A percentile compares a stretch with the other conserved stretches of the same genome.
These are phyloP conservation scores for Pachycephala philippinensis DNA, from an alignment of 2,113 vertebrate genomes.

Conservation along the genomic window DNA sequence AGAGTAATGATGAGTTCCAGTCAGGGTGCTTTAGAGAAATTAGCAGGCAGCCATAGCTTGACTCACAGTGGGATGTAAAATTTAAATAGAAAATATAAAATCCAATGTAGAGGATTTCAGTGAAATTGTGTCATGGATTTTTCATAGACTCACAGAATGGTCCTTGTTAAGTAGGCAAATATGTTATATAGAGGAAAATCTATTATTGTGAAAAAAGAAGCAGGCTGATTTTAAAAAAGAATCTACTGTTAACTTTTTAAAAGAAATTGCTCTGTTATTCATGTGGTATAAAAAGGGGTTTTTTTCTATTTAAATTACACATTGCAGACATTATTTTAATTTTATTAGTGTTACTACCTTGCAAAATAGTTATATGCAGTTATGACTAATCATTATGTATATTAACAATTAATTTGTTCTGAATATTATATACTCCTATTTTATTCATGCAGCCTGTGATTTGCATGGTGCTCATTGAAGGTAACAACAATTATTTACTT, in stretches of 20 bases:
- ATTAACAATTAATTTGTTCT: not conserved
- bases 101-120: not conserved
- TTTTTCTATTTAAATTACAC: not conserved
- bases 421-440: not conserved
- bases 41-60: not conserved
- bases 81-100: not conserved
- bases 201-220: not conserved
- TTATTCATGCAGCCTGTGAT: not conserved
- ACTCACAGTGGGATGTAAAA: not conserved
- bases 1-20: conserved; percentile 13
- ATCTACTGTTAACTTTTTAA: not conserved
- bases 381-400: not conserved
- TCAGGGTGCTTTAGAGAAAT: not conserved
- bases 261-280: not conserved
- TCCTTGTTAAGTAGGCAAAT: not conserved
- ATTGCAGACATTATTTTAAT: not conserved
- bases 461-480: not conserved
- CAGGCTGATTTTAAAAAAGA: not conserved
- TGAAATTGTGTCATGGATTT: not conserved
- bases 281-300: accelerated
- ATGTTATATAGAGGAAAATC: not conserved
- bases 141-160: not conserved
- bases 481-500: not conserved
- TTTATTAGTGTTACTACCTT: not conserved
- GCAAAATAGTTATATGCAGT: not conserved